These are phyloP conservation scores for Ptilonorhynchus violaceus DNA, from an alignment of 2,113 vertebrate species.

Conservation along the genomic window DNA sequence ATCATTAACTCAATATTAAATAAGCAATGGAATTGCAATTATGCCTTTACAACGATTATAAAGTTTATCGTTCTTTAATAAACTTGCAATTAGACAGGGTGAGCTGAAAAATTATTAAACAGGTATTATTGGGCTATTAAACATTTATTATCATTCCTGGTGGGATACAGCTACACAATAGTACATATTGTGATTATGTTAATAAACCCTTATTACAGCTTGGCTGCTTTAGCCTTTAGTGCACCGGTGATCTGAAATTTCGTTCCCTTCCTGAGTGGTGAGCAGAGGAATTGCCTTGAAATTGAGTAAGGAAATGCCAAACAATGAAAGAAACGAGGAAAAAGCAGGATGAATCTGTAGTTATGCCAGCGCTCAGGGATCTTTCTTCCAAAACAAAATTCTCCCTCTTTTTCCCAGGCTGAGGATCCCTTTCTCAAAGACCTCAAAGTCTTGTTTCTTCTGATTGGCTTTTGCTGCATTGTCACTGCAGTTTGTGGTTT, in stretches of 20 bases:
- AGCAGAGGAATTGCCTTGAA: not conserved
- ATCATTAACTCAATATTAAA: slow-evolving; percentile 77
- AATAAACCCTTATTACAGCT: slow-evolving; percentile 53
- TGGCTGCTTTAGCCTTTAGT: not conserved
- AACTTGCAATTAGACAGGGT: slow-evolving; percentile 71
- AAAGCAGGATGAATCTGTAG: not conserved
- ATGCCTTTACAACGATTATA: slow-evolving; percentile 66
- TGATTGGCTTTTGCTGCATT: not conserved
- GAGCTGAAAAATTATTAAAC: slow-evolving; percentile 74
- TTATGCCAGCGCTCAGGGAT: not conserved
- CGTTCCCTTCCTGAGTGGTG: not conserved
- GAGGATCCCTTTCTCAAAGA: not conserved
- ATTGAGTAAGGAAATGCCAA: not conserved
- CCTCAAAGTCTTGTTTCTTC: not conserved
- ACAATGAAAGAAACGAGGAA: not conserved
- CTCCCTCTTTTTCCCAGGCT: not conserved
- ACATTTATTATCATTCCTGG: slow-evolving; percentile 67
- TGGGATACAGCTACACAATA: slow-evolving; percentile 40
- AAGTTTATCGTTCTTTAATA: slow-evolving; percentile 79
- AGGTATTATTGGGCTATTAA: slow-evolving; percentile 75
- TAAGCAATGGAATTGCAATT: slow-evolving; percentile 74
- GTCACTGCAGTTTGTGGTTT: accelerated
- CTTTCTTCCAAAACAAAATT: not conserved
- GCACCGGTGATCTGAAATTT: not conserved
- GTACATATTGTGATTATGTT: not conserved